Conservation (phyloP, 2,797 vertebrate species). For the Lepilemur ruficaudatus region DNA sequence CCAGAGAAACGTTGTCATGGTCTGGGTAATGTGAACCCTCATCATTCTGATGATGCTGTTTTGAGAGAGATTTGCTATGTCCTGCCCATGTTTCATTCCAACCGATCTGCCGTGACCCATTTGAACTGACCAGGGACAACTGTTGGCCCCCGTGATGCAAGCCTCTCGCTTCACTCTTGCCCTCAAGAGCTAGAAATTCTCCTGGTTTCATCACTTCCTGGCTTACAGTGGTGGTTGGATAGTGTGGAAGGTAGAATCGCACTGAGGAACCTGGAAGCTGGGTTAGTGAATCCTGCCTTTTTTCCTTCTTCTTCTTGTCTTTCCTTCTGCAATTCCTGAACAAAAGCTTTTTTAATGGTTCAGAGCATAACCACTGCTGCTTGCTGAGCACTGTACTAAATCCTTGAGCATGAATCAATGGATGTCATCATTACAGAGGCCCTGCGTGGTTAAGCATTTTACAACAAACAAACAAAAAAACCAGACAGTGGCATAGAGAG, state of each 20-base stretch:
- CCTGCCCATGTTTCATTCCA: slow-evolving; percentile 13
- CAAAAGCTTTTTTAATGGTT: slow-evolving; percentile 6
- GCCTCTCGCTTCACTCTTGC: slow-evolving; percentile 70
- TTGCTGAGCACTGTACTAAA: background rate
- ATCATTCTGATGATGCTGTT: slow-evolving; percentile 55
- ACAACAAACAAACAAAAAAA: background rate
- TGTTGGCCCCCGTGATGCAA: slow-evolving; percentile 26
- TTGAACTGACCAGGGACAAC: slow-evolving; percentile 63
- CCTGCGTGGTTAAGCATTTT: slow-evolving; percentile 1
- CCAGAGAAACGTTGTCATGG: slow-evolving; percentile 71
- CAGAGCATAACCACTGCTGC: background rate
- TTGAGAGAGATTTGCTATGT: slow-evolving; percentile 32
- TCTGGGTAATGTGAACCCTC: slow-evolving; percentile 65
- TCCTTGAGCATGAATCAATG: background rate
- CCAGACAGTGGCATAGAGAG: background rate
- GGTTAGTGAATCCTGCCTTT: background rate
- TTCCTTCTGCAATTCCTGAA: background rate
- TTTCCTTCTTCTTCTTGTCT: background rate
- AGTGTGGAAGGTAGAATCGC: background rate
- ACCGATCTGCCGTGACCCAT: slow-evolving; percentile 62
- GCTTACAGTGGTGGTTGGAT: background rate
- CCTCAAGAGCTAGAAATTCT: slow-evolving; percentile 45
- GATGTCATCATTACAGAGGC: background rate
- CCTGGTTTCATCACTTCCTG: slow-evolving; percentile 58
- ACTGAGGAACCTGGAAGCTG: background rate